Percentiles rank a stretch among this genome's conserved stretches.
Evolutionary conservation across 1,140 invertebrate genomes (phyloP).

Genomic region (Atta colombica): DNA sequence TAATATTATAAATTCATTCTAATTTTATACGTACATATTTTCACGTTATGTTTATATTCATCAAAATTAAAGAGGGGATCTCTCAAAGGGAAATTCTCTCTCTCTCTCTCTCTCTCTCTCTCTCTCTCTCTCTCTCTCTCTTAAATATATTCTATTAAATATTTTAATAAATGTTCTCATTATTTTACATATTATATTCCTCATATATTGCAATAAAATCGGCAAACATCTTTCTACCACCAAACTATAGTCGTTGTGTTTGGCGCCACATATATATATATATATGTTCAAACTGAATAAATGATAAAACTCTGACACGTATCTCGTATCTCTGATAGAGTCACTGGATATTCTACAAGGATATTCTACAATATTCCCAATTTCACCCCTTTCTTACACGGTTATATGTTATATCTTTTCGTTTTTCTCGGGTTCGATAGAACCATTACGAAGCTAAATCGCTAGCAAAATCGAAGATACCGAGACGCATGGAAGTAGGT

Average conservation of each 20-base stretch:
- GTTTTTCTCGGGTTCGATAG: conserved; percentile 22
- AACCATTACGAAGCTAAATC: conserved; percentile 65
- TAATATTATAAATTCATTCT: background rate
- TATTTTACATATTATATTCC: background rate
- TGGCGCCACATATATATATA: conserved; percentile 2
- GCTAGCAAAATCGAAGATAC: conserved; percentile 59
- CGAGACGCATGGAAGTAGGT: conserved; percentile 57
- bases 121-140: no score
- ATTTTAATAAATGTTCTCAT: background rate
- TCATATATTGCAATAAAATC: background rate
- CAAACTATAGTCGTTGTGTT: background rate
- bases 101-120: no score
- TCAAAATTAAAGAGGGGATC: background rate
- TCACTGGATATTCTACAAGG: background rate
- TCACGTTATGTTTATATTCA: background rate
- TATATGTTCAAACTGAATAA: conserved; percentile 46
- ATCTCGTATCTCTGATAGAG: conserved; percentile 41
- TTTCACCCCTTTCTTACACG: conserved; percentile 47
- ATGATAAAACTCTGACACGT: conserved; percentile 31
- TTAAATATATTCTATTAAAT: no score
- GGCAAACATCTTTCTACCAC: background rate
- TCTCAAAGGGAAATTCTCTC: no score
- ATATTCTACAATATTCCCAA: conserved; percentile 9
- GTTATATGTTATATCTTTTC: conserved; percentile 62
- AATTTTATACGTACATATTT: background rate